These are phyloP conservation scores for Colistium nudipinnis DNA, from an alignment of 2,113 vertebrate species.

Conservation along the genomic window DNA sequence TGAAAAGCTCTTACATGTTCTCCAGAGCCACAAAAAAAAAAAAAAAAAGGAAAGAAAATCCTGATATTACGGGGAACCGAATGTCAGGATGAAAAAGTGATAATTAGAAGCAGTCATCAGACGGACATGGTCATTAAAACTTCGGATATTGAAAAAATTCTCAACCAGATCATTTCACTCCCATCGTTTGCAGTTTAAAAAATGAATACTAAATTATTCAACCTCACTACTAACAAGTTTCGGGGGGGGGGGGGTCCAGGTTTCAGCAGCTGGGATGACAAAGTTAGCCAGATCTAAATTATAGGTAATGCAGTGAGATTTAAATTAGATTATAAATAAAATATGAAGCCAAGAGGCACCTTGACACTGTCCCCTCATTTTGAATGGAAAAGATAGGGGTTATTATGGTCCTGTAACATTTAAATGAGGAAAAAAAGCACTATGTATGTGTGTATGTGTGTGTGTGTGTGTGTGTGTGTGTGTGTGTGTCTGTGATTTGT, in stretches of 20 bases:
- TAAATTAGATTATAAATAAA: constrained; percentile 74
- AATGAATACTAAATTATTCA: constrained; percentile 70
- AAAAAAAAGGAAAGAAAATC: too few species aligned
- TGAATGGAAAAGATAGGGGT: constrained; percentile 41
- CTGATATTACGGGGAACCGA: constrained; percentile 28
- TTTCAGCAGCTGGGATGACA: constrained; percentile 49
- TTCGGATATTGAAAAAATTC: constrained; percentile 65
- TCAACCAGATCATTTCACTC: constrained; percentile 45
- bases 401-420: constrained; percentile 16
- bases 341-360: constrained; percentile 63
- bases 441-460: not conserved
- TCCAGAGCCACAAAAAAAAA: too few species aligned
- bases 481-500: constrained; percentile 9
- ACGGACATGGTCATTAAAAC: constrained; percentile 58
- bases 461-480: constrained; percentile 1
- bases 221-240: constrained; percentile 48
- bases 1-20: too few species aligned
- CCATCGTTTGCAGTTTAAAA: constrained; percentile 23
- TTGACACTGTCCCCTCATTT: constrained; percentile 48
- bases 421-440: constrained; percentile 18
- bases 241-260: constrained; percentile 33
- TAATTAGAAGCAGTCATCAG: constrained; percentile 54
- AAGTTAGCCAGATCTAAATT: constrained; percentile 62
- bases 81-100: constrained; percentile 35
- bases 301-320: constrained; percentile 55